Evolutionary conservation across 2,888 invertebrate species (phyloP).

Genomic region (Buathra laborator): DNA sequence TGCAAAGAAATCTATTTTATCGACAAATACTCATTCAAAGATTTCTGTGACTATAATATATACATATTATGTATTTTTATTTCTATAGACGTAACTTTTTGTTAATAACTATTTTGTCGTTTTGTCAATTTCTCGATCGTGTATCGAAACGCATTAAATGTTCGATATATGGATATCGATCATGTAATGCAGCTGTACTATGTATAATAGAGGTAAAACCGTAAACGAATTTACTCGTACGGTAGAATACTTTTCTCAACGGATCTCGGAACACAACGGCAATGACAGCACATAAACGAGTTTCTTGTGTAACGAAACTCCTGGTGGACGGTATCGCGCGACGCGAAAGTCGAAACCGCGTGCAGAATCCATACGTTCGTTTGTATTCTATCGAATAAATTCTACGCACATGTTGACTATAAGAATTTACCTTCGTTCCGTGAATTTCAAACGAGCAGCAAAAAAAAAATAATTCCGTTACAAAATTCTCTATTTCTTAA

Average conservation of each 20-base stretch:
- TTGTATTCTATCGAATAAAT: slow-evolving; percentile 4
- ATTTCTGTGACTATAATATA: not conserved
- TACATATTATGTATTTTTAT: too few relatives aligned
- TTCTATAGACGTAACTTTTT: not conserved
- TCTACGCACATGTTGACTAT: not conserved
- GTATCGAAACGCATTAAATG: not conserved
- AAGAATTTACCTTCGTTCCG: not conserved
- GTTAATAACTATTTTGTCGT: not conserved
- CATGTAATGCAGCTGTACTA: not conserved
- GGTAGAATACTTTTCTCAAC: slow-evolving; percentile 19
- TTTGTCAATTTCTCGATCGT: not conserved
- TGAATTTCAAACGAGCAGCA: not conserved
- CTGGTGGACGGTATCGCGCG: slow-evolving; percentile 24
- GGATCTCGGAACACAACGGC: slow-evolving; percentile 62
- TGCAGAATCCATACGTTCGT: slow-evolving; percentile 1
- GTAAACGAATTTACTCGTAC: not conserved
- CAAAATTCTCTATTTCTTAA: not conserved
- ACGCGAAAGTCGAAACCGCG: slow-evolving; percentile 48
- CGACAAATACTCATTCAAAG: not conserved
- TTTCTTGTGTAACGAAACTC: slow-evolving; percentile 80
- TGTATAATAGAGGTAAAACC: not conserved
- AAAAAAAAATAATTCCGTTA: not conserved
- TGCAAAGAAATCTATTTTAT: not conserved
- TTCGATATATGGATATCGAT: not conserved
- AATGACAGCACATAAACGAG: slow-evolving; percentile 74